Evolutionary conservation across 2,797 vertebrate species (phyloP).

Genomic region (Anguilla anguilla): DNA sequence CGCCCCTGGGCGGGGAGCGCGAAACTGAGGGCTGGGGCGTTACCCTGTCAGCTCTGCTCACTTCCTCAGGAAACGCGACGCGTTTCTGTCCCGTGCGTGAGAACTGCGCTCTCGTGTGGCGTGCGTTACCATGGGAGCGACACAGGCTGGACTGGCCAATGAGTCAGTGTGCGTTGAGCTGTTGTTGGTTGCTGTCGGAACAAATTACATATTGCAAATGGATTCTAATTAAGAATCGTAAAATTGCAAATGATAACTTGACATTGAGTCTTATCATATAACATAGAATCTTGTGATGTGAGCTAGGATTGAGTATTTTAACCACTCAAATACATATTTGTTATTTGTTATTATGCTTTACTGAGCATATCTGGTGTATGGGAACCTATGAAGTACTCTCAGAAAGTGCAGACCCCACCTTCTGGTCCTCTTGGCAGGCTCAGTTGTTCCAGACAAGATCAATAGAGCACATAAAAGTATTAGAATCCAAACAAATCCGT

Average conservation of each 20-base stretch:
- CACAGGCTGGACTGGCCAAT: background rate
- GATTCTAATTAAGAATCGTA: background rate
- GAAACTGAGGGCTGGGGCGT: background rate
- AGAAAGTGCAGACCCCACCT: too few relatives aligned
- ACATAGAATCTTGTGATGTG: background rate
- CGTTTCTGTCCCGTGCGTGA: background rate
- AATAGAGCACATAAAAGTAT: too few relatives aligned
- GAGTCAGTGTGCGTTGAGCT: background rate
- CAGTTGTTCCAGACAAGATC: too few relatives aligned
- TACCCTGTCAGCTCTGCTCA: background rate
- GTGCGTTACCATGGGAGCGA: background rate
- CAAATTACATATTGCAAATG: background rate
- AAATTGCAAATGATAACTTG: background rate
- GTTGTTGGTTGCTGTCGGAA: too few relatives aligned
- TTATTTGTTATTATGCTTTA: too few relatives aligned
- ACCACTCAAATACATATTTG: background rate
- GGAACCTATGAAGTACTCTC: too few relatives aligned
- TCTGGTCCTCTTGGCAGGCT: too few relatives aligned
- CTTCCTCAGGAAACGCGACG: slow-evolving; percentile 33
- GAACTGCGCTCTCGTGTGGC: background rate
- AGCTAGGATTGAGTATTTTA: background rate
- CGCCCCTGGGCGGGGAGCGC: slow-evolving; percentile 3
- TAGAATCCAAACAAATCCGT: too few relatives aligned
- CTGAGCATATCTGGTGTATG: too few relatives aligned
- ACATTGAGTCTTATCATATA: background rate